A percentile compares a stretch with the other conserved stretches of the same genome.
These are phyloP conservation scores for Semaprochilodus insignis DNA, from an alignment of 2,797 vertebrate species.

Conservation along the genomic window DNA sequence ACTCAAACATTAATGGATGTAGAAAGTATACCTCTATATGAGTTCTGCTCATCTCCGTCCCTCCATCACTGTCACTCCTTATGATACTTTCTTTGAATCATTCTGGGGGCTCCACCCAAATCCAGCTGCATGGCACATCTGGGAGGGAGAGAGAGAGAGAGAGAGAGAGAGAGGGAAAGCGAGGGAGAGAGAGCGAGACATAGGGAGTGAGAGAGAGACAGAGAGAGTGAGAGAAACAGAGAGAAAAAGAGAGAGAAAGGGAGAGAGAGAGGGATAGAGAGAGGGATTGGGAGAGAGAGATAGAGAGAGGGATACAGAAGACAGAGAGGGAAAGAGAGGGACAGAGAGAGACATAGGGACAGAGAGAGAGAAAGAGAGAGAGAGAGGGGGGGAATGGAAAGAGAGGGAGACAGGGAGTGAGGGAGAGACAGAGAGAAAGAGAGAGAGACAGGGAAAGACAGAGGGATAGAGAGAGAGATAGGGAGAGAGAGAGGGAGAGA, in stretches of 20 bases:
- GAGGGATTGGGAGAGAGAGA: too few species aligned
- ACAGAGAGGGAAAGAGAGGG: background rate
- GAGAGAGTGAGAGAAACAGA: background rate
- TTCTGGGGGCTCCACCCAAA: slow-evolving; percentile 13
- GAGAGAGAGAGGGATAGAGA: background rate
- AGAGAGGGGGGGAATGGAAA: background rate
- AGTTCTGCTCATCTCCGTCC: background rate
- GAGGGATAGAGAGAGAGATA: background rate
- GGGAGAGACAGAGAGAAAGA: too few species aligned
- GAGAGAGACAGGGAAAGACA: slow-evolving; percentile 1
- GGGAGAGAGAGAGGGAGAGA: background rate
- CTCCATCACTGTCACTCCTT: slow-evolving; percentile 9
- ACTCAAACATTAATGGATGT: slow-evolving; percentile 73
- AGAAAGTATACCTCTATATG: slow-evolving; percentile 30
- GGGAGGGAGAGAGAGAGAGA: background rate
- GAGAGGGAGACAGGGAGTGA: background rate
- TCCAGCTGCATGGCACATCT: background rate
- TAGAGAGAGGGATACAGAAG: too few species aligned
- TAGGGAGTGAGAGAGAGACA: background rate
- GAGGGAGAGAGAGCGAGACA: background rate
- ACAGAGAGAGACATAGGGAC: too few species aligned
- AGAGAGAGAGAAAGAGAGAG: too few species aligned
- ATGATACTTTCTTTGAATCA: background rate
- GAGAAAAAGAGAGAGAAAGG: background rate
- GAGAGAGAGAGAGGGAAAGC: background rate